Evolutionary conservation across 2,888 invertebrate species (phyloP).

Genomic region (Drosophila kanekoi): DNA sequence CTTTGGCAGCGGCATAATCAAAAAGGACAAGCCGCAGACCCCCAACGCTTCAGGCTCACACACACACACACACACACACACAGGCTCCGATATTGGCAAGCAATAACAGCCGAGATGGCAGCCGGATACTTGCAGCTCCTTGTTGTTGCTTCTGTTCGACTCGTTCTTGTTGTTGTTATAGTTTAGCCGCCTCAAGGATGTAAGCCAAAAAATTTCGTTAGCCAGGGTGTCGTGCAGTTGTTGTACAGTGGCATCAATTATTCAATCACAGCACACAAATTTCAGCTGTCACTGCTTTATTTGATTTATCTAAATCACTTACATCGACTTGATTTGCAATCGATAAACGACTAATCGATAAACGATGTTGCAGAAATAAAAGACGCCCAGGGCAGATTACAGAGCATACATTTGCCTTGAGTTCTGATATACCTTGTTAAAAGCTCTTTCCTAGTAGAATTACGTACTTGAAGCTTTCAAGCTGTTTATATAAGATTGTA

Average conservation of each 20-base stretch:
- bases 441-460: neutral
- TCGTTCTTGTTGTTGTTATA: conserved; percentile 6
- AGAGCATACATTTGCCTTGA: neutral
- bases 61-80: neutral
- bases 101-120: conserved; percentile 41
- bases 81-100: conserved; percentile 64
- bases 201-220: conserved; percentile 34
- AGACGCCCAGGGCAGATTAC: too few species aligned
- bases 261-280: conserved; percentile 6
- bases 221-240: conserved; percentile 35
- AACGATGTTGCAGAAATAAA: neutral
- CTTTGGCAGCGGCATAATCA: conserved; percentile 73
- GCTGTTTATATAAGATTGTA: neutral
- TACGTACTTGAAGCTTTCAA: neutral
- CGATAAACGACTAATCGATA: conserved; percentile 13
- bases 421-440: neutral
- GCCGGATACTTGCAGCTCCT: conserved; percentile 17
- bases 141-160: conserved; percentile 11
- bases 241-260: conserved; percentile 27
- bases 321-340: neutral
- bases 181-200: conserved; percentile 38
- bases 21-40: conserved; percentile 65
- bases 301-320: conserved; percentile 10
- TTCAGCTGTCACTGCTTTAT: neutral
- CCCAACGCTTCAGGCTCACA: conserved; percentile 23